phyloP scores from a whole-genome alignment of 1,140 invertebrate species.

The Saccostrea glomerata region DNA sequence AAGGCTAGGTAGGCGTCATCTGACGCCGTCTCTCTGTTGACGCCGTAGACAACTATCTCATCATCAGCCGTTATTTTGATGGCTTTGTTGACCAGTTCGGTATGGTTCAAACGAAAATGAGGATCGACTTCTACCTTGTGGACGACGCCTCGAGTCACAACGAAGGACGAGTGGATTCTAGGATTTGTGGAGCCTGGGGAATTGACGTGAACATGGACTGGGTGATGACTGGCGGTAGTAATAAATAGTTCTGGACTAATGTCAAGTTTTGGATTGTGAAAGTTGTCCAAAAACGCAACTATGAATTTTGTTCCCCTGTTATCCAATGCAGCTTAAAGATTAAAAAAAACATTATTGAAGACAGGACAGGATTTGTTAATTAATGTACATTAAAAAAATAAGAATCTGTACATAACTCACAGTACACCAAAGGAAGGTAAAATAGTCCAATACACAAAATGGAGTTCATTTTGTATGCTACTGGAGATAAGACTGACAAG shows the following conservation, averaged over 20 bases:
- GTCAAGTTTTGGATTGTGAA: not conserved
- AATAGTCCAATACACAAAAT: not conserved
- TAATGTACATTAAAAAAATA: not conserved
- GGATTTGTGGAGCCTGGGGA: slow-evolving; percentile 4
- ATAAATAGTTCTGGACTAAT: slow-evolving; percentile 45
- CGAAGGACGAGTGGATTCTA: not conserved
- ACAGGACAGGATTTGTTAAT: not conserved
- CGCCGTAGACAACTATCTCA: slow-evolving; percentile 62
- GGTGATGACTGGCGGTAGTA: not conserved
- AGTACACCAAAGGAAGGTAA: not conserved
- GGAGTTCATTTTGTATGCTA: not conserved
- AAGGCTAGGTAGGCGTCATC: slow-evolving; percentile 67
- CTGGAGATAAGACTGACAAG: not conserved
- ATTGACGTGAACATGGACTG: slow-evolving; percentile 34
- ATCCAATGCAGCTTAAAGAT: slow-evolving; percentile 31
- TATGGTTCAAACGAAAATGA: slow-evolving; percentile 25
- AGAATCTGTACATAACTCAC: not conserved
- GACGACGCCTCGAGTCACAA: slow-evolving; percentile 1
- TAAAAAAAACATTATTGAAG: not conserved
- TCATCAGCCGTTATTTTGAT: slow-evolving; percentile 53
- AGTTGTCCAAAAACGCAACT: slow-evolving; percentile 47
- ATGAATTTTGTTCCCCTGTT: slow-evolving; percentile 46
- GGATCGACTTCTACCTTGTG: not conserved
- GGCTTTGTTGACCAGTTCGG: slow-evolving; percentile 47
- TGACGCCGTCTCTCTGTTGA: slow-evolving; percentile 62